Conservation (phyloP, 1,140 invertebrate species). For the Laupala kohalensis region DNA sequence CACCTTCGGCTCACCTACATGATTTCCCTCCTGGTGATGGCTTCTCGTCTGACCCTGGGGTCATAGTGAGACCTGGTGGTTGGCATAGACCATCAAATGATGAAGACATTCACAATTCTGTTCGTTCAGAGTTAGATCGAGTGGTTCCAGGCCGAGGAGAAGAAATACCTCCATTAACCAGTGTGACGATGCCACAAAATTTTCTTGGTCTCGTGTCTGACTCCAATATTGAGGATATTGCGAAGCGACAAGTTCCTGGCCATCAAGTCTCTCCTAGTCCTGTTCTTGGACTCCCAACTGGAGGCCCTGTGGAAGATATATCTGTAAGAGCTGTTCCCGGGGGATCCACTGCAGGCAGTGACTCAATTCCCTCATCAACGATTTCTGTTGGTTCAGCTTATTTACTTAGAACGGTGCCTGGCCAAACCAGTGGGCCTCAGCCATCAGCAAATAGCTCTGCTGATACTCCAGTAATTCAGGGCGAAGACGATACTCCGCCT, state of each 20-base stretch:
- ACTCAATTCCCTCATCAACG: not conserved
- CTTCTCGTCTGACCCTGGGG: not conserved
- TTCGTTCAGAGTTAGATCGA: slow-evolving; percentile 12
- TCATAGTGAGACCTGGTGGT: not conserved
- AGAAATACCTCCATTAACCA: not conserved
- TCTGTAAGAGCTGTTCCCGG: not conserved
- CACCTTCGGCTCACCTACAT: not conserved
- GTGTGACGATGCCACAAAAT: not conserved
- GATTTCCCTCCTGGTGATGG: not conserved
- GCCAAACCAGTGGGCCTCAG: not conserved
- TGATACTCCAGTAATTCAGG: not conserved
- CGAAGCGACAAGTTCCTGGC: not conserved
- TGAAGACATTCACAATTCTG: slow-evolving; percentile 17
- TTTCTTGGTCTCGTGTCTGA: not conserved
- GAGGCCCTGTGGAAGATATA: not conserved
- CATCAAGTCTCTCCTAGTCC: not conserved
- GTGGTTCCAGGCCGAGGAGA: slow-evolving; percentile 7
- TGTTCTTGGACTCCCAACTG: slow-evolving; percentile 5
- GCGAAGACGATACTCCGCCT: slow-evolving; percentile 19
- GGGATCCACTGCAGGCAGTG: not conserved
- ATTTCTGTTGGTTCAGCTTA: not conserved
- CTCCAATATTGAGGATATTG: not conserved
- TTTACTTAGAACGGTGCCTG: not conserved
- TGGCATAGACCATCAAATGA: not conserved
- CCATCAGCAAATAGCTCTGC: not conserved